Conservation (phyloP, 1,140 invertebrate genomes). For the Drosophila triauraria region DNA sequence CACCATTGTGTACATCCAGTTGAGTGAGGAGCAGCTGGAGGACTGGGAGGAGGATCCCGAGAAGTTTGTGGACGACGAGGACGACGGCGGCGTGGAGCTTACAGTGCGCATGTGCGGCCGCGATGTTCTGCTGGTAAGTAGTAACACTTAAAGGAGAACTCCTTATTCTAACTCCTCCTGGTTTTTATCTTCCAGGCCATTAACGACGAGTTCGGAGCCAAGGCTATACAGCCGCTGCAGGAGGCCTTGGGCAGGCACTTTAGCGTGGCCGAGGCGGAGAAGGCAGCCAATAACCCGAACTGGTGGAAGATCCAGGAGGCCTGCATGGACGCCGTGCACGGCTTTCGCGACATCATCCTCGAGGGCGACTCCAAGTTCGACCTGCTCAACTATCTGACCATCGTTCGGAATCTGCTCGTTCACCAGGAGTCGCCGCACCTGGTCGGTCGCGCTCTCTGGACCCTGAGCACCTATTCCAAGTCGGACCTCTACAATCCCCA, state of each 20-base stretch:
- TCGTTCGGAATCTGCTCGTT: conserved; percentile 81
- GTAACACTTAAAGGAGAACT: not conserved
- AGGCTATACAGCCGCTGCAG: conserved; percentile 87
- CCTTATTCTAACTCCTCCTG: not conserved
- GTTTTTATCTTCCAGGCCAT: conserved; percentile 85
- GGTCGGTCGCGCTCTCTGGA: conserved; percentile 90
- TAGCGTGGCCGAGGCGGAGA: conserved; percentile 86
- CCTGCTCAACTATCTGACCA: conserved; percentile 89
- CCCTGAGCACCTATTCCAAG: conserved; percentile 89
- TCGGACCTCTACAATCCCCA: conserved; percentile 78
- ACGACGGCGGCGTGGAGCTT: conserved; percentile 89
- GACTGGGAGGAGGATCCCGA: conserved; percentile 90
- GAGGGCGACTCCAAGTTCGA: conserved; percentile 89
- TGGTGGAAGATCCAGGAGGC: conserved; percentile 93
- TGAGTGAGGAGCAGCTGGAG: conserved; percentile 91
- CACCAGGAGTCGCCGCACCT: conserved; percentile 87
- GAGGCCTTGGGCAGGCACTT: conserved; percentile 89
- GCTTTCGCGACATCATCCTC: conserved; percentile 87
- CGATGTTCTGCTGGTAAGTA: conserved; percentile 87
- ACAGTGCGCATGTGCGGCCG: conserved; percentile 92
- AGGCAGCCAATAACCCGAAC: conserved; percentile 86
- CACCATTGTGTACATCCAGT: conserved; percentile 88
- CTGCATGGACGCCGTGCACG: conserved; percentile 89
- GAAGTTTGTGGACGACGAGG: conserved; percentile 92
- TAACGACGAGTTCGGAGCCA: conserved; percentile 88